phyloP scores from a whole-genome alignment of 2,113 vertebrate genomes.

The Psittacus erithacus region DNA sequence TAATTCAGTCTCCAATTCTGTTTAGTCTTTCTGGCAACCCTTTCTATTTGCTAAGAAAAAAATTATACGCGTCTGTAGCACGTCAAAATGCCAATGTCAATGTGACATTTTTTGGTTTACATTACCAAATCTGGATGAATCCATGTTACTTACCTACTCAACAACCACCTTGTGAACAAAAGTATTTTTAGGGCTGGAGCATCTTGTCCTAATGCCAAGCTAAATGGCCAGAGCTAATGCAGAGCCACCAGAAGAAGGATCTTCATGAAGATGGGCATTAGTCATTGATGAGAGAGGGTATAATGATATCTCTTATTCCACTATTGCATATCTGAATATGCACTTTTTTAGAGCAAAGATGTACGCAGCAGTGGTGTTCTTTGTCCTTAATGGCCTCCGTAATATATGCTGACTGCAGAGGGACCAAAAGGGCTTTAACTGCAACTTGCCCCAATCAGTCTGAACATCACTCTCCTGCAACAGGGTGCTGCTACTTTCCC shows the following conservation, averaged over 20 bases:
- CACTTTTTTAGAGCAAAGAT: not conserved
- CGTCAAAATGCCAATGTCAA: not conserved
- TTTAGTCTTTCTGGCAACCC: not conserved
- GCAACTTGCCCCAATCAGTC: not conserved
- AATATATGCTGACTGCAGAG: not conserved
- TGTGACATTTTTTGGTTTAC: not conserved
- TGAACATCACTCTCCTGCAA: not conserved
- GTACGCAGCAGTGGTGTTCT: not conserved
- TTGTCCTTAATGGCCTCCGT: not conserved
- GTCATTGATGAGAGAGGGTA: not conserved
- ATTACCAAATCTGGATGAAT: not conserved
- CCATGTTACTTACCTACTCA: not conserved
- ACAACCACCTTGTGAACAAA: not conserved
- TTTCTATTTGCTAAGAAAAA: not conserved
- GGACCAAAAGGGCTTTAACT: not conserved
- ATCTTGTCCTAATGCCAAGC: not conserved
- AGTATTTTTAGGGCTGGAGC: not conserved
- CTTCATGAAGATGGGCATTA: not conserved
- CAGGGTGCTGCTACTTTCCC: not conserved
- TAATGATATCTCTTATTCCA: not conserved
- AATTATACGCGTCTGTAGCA: not conserved
- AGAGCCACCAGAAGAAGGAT: not conserved
- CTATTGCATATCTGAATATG: not conserved
- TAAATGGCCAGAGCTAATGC: not conserved
- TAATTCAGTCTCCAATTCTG: not conserved